Evolutionary conservation across 2,113 vertebrate species (phyloP).

Genomic region (Scatophagus argus): DNA sequence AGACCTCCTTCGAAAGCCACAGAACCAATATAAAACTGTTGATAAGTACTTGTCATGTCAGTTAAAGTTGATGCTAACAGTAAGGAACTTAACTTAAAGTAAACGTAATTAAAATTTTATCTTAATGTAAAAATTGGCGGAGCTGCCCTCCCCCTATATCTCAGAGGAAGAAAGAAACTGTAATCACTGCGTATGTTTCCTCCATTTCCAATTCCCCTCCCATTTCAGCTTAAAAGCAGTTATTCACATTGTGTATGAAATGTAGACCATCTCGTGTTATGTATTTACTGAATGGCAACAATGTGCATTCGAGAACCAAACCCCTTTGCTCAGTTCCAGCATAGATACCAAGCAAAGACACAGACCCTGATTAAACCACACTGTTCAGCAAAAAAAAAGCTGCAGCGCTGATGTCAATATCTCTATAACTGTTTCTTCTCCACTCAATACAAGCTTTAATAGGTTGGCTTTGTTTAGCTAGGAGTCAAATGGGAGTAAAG

Average conservation of each 20-base stretch:
- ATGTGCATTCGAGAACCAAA: constrained; percentile 27
- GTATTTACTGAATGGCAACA: constrained; percentile 18
- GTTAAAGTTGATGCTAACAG: too few relatives aligned
- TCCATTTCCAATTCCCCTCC: not conserved
- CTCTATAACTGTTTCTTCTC: constrained; percentile 75
- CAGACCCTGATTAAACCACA: constrained; percentile 58
- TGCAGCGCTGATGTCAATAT: constrained; percentile 73
- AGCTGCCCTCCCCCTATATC: not conserved
- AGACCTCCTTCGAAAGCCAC: not conserved
- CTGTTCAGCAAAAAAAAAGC: constrained; percentile 65
- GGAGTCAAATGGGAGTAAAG: constrained; percentile 74
- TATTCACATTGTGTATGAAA: not conserved
- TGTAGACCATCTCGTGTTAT: not conserved
- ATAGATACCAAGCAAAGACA: constrained; percentile 56
- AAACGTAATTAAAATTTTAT: too few relatives aligned
- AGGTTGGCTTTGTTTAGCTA: constrained; percentile 74
- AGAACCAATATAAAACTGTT: not conserved
- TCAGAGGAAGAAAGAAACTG: not conserved
- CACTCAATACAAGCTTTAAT: constrained; percentile 81
- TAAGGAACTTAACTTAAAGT: too few relatives aligned
- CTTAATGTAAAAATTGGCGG: not conserved
- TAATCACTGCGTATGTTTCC: not conserved
- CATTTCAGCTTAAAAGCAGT: not conserved
- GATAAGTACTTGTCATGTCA: not conserved
- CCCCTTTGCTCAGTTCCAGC: constrained; percentile 48